Evolutionary conservation across 2,888 invertebrate species (phyloP), one percentile per base, ranked within the genome.

Genomic region (Ganaspis brasiliensis): DNA sequence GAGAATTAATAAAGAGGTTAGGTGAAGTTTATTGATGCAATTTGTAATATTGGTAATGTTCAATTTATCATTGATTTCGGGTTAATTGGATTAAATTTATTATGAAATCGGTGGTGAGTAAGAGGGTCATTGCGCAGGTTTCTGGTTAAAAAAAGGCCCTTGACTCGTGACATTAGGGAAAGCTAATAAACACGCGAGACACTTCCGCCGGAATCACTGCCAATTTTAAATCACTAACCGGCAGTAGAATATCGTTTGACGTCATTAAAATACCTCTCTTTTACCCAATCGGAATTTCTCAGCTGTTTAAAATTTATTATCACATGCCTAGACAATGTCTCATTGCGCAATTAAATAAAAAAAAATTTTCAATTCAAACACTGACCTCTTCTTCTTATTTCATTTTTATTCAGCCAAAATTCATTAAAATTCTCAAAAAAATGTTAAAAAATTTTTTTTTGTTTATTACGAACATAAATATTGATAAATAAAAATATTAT

Each of bases 141-240:
- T 26, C 24, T 63, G n/a, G 31, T 31, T 31, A 49, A 49, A 24
- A n/a, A 24, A 40, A 24, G 67, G 26, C 45, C 67, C 67, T 67
- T 67, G 67, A 45, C 67, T 67, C 45, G 67, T 45, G 67, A 45
- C 24, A 67, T 67, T 67, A 67, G 67, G 45, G 45, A 67, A 67
- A 67, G 67, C 67, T 45, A 67, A 67, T 67, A 67, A 63, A 59
- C 67, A 35, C 14, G 16, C 57, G 52, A 45, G 63, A 72, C 40
- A 72, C 75, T 78, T 78, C 77, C 77, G 77, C 52, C 19, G 57
- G 72, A 74, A 77, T 31, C 77, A 40, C 31, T 74, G 74, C 56
- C 72, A 74, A 71, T 55, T 76, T 72, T 40, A 63, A 21, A 67
- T 59, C 31, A 59, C 24, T 52, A 16, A 52, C 52, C 52, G 52